Evolutionary conservation across 35 echinoderm and acorn worm genomes (phyloP), one percentile per base, ranked within the genome.

Genomic region (Apostichopus californicus): DNA sequence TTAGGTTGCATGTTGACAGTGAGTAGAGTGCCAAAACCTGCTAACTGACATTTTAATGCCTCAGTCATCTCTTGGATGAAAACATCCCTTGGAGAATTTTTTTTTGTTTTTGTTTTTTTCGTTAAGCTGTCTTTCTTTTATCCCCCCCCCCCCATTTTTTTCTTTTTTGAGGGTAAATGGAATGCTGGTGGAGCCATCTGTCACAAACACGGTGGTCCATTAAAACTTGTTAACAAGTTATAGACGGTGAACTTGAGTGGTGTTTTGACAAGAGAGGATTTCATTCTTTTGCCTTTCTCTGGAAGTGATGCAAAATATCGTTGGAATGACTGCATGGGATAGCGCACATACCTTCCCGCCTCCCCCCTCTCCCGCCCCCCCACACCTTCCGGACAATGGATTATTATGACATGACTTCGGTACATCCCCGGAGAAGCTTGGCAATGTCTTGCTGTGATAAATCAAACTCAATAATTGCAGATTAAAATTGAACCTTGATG

Each of bases 141-240:
- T 9, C 10, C 64, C 17, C 17, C 17, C 17, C 17, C 8, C 64
- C 3, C n/a, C n/a, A 25, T 17, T 73, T 73, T 73, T 73, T 18
- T 73, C 1, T 73, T n/a, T 18, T 22, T n/a, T 18, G 71, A 7
- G 71, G 15, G 17, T 73, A 73, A 22, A 66, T n/a, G 71, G 71
- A 13, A 75, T 75, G 17, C 17, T n/a, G 14, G 17, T 75, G 71
- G 71, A 75, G 14, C n/a, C 71, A 75, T 75, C 18, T 75, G 71
- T 75, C 71, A 75, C 71, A 75, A 75, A 75, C 71, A 75, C n/a
- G 71, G 71, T 75, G 71, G 71, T 75, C 71, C 71, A 75, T 75
- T 75, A 75, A 68, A 75, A 18, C 20, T 75, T 18, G 15, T 75
- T 20, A 75, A 75, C 71, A 75, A 75, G 14, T 20, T 7, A 13